Base-by-base conservation (phyloP, 2,888 invertebrate species). In the Furcula furcula region DNA sequence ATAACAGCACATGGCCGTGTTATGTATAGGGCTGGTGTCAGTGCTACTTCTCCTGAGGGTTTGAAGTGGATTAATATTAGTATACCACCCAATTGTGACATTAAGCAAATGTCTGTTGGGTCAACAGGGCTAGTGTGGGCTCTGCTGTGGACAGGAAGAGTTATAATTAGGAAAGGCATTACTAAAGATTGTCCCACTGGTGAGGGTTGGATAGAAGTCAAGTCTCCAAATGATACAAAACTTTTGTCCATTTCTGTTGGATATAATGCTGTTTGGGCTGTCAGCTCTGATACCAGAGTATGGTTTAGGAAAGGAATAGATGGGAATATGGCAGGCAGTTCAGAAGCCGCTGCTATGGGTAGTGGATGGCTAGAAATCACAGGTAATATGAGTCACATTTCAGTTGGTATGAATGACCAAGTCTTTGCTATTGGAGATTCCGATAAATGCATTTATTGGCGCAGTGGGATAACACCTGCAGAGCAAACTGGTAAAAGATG, bases 311-410 rank as follows among this genome's bases (percentile, higher is more conserved):
- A 95, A 77, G 80, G 92, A 44, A 82, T 93, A 48, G 91, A 93
- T 84, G 92, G 94, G 31, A 92, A 93, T 72, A 90, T 86, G 21
- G 91, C 93, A 12, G 94, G 95, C 3, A 88, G 91, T 40, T 94
- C 93, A 57, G 95, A 95, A 75, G 92, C 93, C 67, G 89, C 94
- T 37, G 94, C 95, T 5, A 93, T 92, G 59, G 97, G 97, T 3
- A 93, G 90, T 64, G 94, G 94, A 14, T 97, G 97, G 97, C 92
- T 97, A 15, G 95, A 96, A 89, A 96, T 97, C 91, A 93, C 95
- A 41, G 96, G 95, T 27, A 92, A 93, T 71, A 94, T 97, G 92
- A 91, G 92, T 12, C 90, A 94, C 65, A 90, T 97, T 28, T 94
- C 96, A n/a, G 94, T 97, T 36, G 94, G 96, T 18, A 91, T 93